Percentiles rank a stretch among this genome's conserved stretches.
Evolutionary conservation across 2,888 invertebrate genomes (phyloP).

Genomic region (Ichneumon xanthorius): DNA sequence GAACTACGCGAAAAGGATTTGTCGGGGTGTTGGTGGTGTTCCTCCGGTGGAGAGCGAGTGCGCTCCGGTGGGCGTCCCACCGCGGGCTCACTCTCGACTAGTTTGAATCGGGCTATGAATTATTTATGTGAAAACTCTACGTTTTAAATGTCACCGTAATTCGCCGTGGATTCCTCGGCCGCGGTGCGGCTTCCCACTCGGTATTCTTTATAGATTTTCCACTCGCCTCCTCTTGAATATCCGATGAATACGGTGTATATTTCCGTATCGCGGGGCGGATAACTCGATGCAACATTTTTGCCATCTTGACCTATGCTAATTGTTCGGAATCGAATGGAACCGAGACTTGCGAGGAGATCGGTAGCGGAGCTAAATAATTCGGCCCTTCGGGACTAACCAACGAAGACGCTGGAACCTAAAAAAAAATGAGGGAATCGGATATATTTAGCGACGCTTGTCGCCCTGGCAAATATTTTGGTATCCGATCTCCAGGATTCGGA

Average conservation of each 20-base stretch:
- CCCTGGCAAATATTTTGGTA: neutral
- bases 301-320: neutral
- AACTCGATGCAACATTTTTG: constrained; percentile 10
- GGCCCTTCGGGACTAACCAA: neutral
- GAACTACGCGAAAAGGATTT: constrained; percentile 76
- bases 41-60: neutral
- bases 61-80: constrained; percentile 21
- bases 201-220: constrained; percentile 48
- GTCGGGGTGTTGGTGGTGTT: constrained; percentile 52
- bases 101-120: constrained; percentile 75
- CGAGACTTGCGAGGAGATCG: neutral
- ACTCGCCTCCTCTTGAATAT: constrained; percentile 23
- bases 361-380: neutral
- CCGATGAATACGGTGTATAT: neutral
- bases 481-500: constrained; percentile 19
- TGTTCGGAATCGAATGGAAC: neutral
- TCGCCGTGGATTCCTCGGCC: constrained; percentile 52
- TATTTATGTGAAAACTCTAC: constrained; percentile 77
- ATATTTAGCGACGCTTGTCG: neutral
- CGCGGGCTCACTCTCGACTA: constrained; percentile 37
- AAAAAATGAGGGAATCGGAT: neutral
- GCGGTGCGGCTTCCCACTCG: constrained; percentile 5
- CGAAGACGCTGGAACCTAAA: neutral
- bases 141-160: constrained; percentile 75
- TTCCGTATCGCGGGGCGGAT: neutral